These are phyloP conservation scores for Aphaenogaster ashmeadi DNA, from an alignment of 1,140 invertebrate species.

Conservation along the genomic window DNA sequence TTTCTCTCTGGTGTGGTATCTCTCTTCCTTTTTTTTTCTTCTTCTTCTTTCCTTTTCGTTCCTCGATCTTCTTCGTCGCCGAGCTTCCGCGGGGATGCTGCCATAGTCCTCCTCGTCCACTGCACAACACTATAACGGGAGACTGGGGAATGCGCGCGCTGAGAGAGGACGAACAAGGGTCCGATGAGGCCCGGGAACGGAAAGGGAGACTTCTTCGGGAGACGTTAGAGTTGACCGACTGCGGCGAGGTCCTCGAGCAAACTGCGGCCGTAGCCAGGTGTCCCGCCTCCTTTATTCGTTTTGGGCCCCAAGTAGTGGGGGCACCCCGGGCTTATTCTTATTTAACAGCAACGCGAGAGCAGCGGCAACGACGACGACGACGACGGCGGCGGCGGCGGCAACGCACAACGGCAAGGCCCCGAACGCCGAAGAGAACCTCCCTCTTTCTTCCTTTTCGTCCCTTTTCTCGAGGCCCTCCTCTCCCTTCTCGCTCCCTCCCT, in stretches of 20 bases:
- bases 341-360: conserved; percentile 83
- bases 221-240: too few species aligned
- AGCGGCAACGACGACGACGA: conserved; percentile 70
- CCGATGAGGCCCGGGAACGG: neutral
- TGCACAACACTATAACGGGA: conserved; percentile 69
- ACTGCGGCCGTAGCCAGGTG: conserved; percentile 84
- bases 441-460: conserved; percentile 68
- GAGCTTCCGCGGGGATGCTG: neutral
- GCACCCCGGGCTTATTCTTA: conserved; percentile 84
- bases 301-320: conserved; percentile 77
- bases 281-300: conserved; percentile 85
- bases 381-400: conserved; percentile 61
- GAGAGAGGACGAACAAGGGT: neutral
- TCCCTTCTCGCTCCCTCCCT: neutral
- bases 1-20: too few species aligned
- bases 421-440: conserved; percentile 52
- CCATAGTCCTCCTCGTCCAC: conserved; percentile 14
- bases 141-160: neutral
- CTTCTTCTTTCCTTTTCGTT: neutral
- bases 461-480: conserved; percentile 51
- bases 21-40: neutral
- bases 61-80: neutral
- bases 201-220: neutral
- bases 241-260: conserved; percentile 76
- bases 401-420: conserved; percentile 20